phyloP scores from a whole-genome alignment of 1,140 invertebrate genomes.

The Drosophila truncata region DNA sequence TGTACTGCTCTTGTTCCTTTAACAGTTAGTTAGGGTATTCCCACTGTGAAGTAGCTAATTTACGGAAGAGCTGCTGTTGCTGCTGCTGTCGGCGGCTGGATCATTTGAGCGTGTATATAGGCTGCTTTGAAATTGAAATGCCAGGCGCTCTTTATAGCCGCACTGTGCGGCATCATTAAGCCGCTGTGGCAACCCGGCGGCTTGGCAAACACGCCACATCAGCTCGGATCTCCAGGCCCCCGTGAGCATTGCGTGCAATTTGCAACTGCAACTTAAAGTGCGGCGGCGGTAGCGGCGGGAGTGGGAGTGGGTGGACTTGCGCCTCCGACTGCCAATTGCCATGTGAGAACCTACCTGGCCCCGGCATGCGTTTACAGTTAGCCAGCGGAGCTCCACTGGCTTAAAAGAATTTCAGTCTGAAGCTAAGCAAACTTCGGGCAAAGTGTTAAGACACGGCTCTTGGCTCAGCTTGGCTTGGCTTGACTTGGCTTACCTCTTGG shows the following conservation, averaged over 20 bases:
- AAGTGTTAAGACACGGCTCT: slow-evolving; percentile 68
- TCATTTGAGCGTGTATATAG: slow-evolving; percentile 44
- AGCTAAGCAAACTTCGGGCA: slow-evolving; percentile 40
- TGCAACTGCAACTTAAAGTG: slow-evolving; percentile 55
- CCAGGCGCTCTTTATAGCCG: slow-evolving; percentile 71
- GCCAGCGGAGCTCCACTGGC: slow-evolving; percentile 12
- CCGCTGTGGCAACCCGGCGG: slow-evolving; percentile 28
- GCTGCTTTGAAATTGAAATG: slow-evolving; percentile 75
- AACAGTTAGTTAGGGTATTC: slow-evolving; percentile 14
- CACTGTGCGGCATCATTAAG: slow-evolving; percentile 73
- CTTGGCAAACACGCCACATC: slow-evolving; percentile 52
- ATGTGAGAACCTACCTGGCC: slow-evolving; percentile 46
- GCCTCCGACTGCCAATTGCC: slow-evolving; percentile 37
- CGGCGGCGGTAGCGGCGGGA: slow-evolving; percentile 47
- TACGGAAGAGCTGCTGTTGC: slow-evolving; percentile 6
- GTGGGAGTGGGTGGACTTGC: slow-evolving; percentile 31
- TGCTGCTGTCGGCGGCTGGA: slow-evolving; percentile 7
- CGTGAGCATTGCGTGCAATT: slow-evolving; percentile 71
- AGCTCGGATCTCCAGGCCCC: slow-evolving; percentile 33
- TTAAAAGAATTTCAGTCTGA: slow-evolving; percentile 14
- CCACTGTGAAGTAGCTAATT: neutral
- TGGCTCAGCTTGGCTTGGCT: neutral
- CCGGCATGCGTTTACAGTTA: slow-evolving; percentile 79
- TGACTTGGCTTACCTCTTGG: neutral
- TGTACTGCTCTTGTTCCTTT: neutral